Conservation (phyloP, 1,140 invertebrate genomes). For the Limonius californicus region DNA sequence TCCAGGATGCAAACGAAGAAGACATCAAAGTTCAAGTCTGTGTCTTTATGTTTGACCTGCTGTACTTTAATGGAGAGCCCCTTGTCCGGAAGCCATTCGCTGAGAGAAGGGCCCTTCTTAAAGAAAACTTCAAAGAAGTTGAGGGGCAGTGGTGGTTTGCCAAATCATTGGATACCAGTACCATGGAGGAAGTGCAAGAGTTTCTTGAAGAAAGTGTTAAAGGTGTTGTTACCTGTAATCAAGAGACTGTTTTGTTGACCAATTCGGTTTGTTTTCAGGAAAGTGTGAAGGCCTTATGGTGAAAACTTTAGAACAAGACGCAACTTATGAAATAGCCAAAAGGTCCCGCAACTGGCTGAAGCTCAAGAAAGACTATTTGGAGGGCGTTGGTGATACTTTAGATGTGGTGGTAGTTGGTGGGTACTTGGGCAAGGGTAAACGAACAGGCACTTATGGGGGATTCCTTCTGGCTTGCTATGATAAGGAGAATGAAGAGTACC, state of each 20-base stretch:
- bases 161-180: constrained; percentile 74
- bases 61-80: constrained; percentile 90
- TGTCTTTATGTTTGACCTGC: constrained; percentile 95
- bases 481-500: constrained; percentile 88
- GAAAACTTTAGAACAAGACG: constrained; percentile 89
- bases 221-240: constrained; percentile 39
- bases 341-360: constrained; percentile 97
- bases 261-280: constrained; percentile 49
- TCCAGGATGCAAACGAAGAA: constrained; percentile 76
- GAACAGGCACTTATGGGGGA: constrained; percentile 92
- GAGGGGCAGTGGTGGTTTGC: constrained; percentile 89
- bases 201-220: constrained; percentile 96
- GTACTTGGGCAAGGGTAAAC: constrained; percentile 90
- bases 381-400: constrained; percentile 90
- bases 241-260: not conserved
- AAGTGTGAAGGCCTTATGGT: constrained; percentile 99
- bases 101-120: constrained; percentile 71
- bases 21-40: constrained; percentile 98
- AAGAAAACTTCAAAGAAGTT: constrained; percentile 69
- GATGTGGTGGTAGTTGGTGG: constrained; percentile 96
- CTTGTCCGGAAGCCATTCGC: constrained; percentile 78
- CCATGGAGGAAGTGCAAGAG: constrained; percentile 89
- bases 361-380: constrained; percentile 97
- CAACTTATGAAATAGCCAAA: constrained; percentile 97
- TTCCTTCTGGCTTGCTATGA: constrained; percentile 98